These are phyloP conservation scores for Nothocercus nigrocapillus DNA, from an alignment of 2,113 vertebrate species.

Conservation along the genomic window DNA sequence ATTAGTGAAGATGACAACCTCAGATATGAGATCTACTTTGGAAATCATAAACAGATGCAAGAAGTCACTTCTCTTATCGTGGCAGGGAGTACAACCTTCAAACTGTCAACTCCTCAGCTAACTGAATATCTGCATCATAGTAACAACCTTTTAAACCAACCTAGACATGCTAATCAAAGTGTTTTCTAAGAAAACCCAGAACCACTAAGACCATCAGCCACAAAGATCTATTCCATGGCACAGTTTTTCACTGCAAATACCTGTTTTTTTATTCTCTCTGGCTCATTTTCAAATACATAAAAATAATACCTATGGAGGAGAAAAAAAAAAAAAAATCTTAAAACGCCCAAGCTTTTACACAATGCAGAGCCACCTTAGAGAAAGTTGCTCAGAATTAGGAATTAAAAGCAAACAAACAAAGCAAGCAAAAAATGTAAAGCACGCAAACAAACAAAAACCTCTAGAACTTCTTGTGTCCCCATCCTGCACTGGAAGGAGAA, in stretches of 20 bases:
- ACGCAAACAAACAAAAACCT: neutral
- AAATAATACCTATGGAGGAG: neutral
- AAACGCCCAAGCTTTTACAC: neutral
- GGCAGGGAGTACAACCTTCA: neutral
- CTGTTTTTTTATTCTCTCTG: neutral
- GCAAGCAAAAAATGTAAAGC: neutral
- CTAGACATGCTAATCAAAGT: neutral
- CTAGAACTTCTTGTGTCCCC: neutral
- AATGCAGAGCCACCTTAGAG: neutral
- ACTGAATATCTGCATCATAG: neutral
- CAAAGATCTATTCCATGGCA: neutral
- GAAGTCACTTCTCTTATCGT: neutral
- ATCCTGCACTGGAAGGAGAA: neutral
- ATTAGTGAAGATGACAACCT: neutral
- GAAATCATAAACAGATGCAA: neutral
- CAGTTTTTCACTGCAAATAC: neutral
- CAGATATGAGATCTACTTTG: neutral
- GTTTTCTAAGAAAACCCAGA: neutral
- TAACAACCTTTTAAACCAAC: neutral
- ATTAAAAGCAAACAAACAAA: neutral
- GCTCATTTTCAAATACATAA: slow-evolving; percentile 11
- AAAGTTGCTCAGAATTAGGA: neutral
- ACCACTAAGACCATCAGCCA: neutral
- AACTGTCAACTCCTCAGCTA: neutral
- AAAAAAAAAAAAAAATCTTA: neutral